Base-by-base conservation (phyloP, 2,113 vertebrate species). In the Myotis lucifugus region DNA sequence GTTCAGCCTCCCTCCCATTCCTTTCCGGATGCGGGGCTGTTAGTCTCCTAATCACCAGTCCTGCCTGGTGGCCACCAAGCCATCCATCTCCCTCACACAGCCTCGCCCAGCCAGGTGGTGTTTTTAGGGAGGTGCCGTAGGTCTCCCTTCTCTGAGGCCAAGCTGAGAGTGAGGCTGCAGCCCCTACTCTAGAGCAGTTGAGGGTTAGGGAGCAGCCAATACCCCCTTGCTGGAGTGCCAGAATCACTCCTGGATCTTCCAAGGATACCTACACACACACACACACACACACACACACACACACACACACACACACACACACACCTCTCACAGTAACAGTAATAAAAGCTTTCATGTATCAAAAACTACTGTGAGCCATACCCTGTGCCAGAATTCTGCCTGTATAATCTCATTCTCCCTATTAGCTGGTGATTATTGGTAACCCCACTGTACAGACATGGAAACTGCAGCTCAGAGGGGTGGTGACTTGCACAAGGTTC, bases 21-120 rank as follows among this genome's bases (percentile, higher is more conserved):
- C 42, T 90, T 79, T 92, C 94, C 4, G 56, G 95, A 93, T 91
- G 83, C 85, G 61, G 69, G 88, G 82, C 90, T 14, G 69, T 95
- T 90, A 95, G 92, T 85, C 91, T 96, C 61, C 82, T 95, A 95
- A 96, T 97, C 92, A 76, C 94, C 52, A 78, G 82, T 78, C 42
- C 50, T 90, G 83, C 88, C 94, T 91, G 84, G 85, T 85, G 92
- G 74, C 93, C 2, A 0, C 94, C 46, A 37, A 85, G 42, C 61
- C 54, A 88, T 95, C 82, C 91, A 91, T 95, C 91, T 93, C 74
- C 18, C 77, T 82, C 18, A n/a, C 10, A 29, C 29, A 37, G 79
- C 29, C 73, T 92, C 25, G 17, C 34, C 95, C 86, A 78, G 82
- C 8, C 82, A 82, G 72, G 78, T n/a, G 29, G 6, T 32, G 29